Evolutionary conservation across 1,140 invertebrate genomes (phyloP).

Genomic region (Cotesia vestalis): DNA sequence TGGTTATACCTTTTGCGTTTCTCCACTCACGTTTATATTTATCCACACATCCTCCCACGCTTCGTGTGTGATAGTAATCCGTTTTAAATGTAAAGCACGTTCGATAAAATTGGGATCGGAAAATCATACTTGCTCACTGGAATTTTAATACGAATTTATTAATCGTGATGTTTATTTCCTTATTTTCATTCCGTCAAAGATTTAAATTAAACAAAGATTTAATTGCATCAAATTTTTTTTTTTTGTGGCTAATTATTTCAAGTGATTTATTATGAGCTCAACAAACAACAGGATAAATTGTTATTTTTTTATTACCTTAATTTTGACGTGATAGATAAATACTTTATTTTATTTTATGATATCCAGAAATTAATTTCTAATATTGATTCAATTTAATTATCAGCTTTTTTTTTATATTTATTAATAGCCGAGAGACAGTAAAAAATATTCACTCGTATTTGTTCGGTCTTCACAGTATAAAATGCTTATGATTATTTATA

Average conservation of each 20-base stretch:
- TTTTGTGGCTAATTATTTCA: too few species aligned
- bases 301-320: too few species aligned
- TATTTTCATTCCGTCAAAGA: not conserved
- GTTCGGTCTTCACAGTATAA: too few species aligned
- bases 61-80: not conserved
- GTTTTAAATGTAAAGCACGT: slow-evolving; percentile 13
- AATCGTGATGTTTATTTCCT: not conserved
- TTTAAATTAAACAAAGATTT: too few species aligned
- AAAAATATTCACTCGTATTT: too few species aligned
- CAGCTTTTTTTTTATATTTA: too few species aligned
- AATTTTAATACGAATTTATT: slow-evolving; percentile 7
- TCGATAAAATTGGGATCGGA: slow-evolving; percentile 15
- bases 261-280: too few species aligned
- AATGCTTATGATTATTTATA: too few species aligned
- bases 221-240: too few species aligned
- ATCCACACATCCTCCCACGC: not conserved
- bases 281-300: too few species aligned
- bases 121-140: slow-evolving; percentile 14
- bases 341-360: not conserved
- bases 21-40: not conserved
- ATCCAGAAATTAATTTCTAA: not conserved
- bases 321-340: too few species aligned
- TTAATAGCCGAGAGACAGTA: too few species aligned
- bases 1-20: not conserved
- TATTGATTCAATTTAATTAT: not conserved